Percentiles rank a stretch among this genome's conserved stretches.
These are phyloP conservation scores for Chloromyia formosa DNA, from an alignment of 2,888 invertebrate genomes.

Conservation along the genomic window DNA sequence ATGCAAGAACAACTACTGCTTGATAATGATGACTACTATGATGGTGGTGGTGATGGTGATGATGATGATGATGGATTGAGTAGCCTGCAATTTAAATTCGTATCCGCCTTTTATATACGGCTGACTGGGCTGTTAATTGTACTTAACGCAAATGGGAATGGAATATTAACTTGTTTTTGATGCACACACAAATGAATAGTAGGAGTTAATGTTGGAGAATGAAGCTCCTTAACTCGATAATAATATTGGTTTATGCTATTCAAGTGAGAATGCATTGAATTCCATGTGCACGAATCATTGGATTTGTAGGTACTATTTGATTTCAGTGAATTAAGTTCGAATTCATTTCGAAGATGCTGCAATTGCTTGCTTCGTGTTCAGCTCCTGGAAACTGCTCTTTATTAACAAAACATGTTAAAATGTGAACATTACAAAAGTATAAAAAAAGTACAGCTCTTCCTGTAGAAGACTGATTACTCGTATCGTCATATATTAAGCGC, in stretches of 20 bases:
- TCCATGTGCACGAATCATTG: too few species aligned
- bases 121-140: slow-evolving; percentile 47
- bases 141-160: slow-evolving; percentile 46
- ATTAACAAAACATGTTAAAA: too few species aligned
- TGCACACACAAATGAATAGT: not conserved
- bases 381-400: too few species aligned
- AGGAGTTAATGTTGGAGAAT: not conserved
- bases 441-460: too few species aligned
- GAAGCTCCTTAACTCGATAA: not conserved
- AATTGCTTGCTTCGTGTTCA: too few species aligned
- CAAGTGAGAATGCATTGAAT: too few species aligned
- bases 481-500: too few species aligned
- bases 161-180: slow-evolving; percentile 32
- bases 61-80: slow-evolving; percentile 49
- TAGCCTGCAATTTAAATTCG: slow-evolving; percentile 45
- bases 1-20: slow-evolving; percentile 11
- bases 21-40: slow-evolving; percentile 18
- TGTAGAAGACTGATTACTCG: too few species aligned
- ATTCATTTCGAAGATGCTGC: too few species aligned
- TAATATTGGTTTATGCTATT: not conserved
- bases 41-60: slow-evolving; percentile 17
- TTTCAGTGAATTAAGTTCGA: too few species aligned
- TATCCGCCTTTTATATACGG: slow-evolving; percentile 46
- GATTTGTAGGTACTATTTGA: too few species aligned
- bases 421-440: too few species aligned